Evolutionary conservation across 2,797 vertebrate genomes (phyloP).

Genomic region (Tragopan temminckii): DNA sequence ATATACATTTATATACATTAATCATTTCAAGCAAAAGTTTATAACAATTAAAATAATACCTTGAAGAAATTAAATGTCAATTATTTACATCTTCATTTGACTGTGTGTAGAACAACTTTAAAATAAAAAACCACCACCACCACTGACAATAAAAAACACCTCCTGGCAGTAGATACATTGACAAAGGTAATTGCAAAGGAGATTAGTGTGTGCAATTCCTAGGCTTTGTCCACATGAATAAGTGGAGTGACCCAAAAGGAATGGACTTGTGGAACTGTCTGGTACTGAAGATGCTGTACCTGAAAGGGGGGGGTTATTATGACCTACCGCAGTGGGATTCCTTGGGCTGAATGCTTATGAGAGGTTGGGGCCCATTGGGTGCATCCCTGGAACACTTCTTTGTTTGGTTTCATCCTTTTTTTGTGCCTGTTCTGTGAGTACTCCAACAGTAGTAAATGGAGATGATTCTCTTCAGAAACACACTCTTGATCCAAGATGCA

Average conservation of each 20-base stretch:
- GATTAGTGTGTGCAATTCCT: background rate
- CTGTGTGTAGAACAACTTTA: background rate
- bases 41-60: conserved; percentile 67
- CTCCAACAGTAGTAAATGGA: background rate
- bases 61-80: conserved; percentile 51
- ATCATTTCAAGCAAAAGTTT: conserved; percentile 77
- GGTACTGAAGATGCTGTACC: background rate
- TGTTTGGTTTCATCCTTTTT: background rate
- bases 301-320: background rate
- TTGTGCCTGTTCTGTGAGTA: background rate
- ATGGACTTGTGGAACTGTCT: background rate
- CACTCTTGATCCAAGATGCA: background rate
- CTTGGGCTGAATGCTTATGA: background rate
- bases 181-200: background rate
- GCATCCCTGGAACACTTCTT: background rate
- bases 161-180: background rate
- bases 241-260: background rate
- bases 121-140: background rate
- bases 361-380: background rate
- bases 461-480: background rate
- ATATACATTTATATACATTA: conserved; percentile 77
- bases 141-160: background rate
- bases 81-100: background rate
- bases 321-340: background rate
- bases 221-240: background rate